phyloP scores from a whole-genome alignment of 2,888 invertebrate species.

The Drosophila eohydei region DNA sequence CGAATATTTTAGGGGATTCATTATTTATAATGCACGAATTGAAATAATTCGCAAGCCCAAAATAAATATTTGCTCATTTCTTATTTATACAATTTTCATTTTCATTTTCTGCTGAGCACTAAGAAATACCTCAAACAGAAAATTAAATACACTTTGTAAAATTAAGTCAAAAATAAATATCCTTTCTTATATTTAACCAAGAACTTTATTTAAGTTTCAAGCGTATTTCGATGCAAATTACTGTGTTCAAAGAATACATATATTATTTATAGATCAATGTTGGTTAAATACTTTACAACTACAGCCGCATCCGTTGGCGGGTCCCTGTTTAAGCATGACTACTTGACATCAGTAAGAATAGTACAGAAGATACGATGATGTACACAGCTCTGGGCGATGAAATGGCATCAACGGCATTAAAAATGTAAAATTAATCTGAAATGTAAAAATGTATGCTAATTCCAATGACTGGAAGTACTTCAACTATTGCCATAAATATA shows the following conservation, averaged over 20 bases:
- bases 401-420: too few relatives aligned
- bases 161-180: not conserved
- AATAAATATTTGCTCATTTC: conserved; percentile 7
- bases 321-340: too few relatives aligned
- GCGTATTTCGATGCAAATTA: not conserved
- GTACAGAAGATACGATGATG: too few relatives aligned
- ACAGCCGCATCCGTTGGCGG: too few relatives aligned
- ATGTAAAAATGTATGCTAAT: too few relatives aligned
- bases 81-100: conserved; percentile 12
- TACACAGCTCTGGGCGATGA: too few relatives aligned
- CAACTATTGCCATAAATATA: too few relatives aligned
- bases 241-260: not conserved
- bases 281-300: too few relatives aligned
- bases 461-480: too few relatives aligned
- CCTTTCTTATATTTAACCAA: not conserved
- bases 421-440: too few relatives aligned
- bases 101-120: not conserved
- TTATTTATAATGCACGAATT: conserved; percentile 49
- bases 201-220: not conserved
- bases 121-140: not conserved
- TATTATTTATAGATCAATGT: too few relatives aligned
- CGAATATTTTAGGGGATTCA: conserved; percentile 29
- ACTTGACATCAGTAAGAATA: too few relatives aligned
- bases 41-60: conserved; percentile 18
- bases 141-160: not conserved